Evolutionary conservation across 2,797 vertebrate genomes (phyloP).

Genomic region (Falco concolor): DNA sequence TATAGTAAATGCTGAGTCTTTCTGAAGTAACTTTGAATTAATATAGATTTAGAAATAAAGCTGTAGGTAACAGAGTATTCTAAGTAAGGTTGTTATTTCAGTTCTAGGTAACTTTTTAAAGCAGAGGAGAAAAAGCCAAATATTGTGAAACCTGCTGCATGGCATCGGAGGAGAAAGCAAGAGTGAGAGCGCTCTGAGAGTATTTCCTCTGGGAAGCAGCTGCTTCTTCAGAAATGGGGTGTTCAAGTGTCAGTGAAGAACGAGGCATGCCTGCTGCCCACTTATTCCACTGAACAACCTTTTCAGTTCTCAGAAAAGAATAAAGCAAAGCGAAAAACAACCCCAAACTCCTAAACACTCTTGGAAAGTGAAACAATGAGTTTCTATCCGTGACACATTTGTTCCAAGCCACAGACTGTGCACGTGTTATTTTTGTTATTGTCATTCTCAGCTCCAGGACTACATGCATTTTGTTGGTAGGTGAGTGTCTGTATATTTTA

Average conservation of each 20-base stretch:
- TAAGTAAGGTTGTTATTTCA: background rate
- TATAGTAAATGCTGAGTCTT: background rate
- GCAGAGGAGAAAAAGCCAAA: background rate
- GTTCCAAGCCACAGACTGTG: background rate
- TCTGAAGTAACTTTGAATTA: background rate
- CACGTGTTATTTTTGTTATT: background rate
- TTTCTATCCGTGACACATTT: background rate
- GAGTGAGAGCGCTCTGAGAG: background rate
- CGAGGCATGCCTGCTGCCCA: background rate
- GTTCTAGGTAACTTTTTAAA: background rate
- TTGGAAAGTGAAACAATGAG: background rate
- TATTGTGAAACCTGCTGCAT: background rate
- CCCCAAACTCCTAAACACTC: background rate
- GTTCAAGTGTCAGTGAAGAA: background rate
- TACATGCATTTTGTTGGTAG: rapidly evolving
- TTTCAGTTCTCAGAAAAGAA: background rate
- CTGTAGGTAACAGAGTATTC: background rate
- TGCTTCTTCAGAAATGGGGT: background rate
- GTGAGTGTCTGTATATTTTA: background rate
- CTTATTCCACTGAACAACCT: background rate
- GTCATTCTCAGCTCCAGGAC: background rate
- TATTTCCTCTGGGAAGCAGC: background rate
- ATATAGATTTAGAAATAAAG: background rate
- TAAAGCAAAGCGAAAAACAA: background rate
- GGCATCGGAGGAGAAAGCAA: background rate